Evolutionary conservation across 2,113 vertebrate species (phyloP).

Genomic region (Furnarius figulus): DNA sequence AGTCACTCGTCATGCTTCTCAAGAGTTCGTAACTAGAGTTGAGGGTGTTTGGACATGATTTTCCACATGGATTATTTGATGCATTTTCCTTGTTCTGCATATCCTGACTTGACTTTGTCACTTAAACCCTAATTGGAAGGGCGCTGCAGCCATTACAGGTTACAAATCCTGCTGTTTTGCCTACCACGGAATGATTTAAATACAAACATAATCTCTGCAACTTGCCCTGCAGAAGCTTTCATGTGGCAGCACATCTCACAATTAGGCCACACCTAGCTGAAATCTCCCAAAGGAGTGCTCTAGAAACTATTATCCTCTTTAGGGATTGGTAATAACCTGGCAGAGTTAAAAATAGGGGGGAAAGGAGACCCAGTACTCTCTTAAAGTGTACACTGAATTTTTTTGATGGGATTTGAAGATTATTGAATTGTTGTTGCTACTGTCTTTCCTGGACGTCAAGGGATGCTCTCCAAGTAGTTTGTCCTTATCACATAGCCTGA

Average conservation of each 20-base stretch:
- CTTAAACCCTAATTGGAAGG: conserved; percentile 16
- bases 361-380: not conserved
- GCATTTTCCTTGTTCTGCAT: conserved; percentile 13
- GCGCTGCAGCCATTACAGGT: not conserved
- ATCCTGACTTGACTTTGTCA: conserved; percentile 29
- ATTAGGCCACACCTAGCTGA: conserved; percentile 58
- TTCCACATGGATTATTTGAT: not conserved
- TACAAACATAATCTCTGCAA: conserved; percentile 27
- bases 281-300: conserved; percentile 39
- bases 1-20: not conserved
- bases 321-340: conserved; percentile 55
- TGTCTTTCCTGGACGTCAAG: not conserved
- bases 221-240: conserved; percentile 56
- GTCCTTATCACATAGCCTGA: not conserved
- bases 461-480: not conserved
- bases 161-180: conserved; percentile 15
- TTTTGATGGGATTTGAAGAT: not conserved
- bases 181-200: conserved; percentile 30
- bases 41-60: not conserved
- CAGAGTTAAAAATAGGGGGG: conserved; percentile 39
- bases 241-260: conserved; percentile 16
- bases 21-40: not conserved
- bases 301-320: conserved; percentile 29
- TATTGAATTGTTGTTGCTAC: not conserved
- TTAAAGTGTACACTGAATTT: not conserved